phyloP scores from a whole-genome alignment of 2,888 invertebrate species.

The Drosophila basisetae region DNA sequence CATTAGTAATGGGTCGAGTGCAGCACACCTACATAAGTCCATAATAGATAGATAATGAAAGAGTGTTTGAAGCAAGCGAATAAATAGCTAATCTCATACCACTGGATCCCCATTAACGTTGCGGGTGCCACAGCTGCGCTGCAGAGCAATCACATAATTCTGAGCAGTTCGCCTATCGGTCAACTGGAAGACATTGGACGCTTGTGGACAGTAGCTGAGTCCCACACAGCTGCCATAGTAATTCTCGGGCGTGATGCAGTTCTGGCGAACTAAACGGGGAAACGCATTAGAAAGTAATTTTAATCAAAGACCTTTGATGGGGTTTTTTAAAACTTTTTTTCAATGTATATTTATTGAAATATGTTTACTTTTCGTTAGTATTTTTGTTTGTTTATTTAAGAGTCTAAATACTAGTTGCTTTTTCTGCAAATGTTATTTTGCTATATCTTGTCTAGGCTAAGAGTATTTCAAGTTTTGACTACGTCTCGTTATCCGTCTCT shows the following conservation, averaged over 20 bases:
- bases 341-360: not conserved
- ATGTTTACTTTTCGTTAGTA: not conserved
- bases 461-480: conserved; percentile 5
- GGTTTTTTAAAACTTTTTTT: not conserved
- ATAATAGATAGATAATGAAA: conserved; percentile 7
- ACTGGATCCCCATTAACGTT: conserved; percentile 82
- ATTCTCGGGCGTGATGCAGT: conserved; percentile 83
- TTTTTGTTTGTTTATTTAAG: not conserved
- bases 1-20: conserved; percentile 64
- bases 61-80: not conserved
- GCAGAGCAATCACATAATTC: conserved; percentile 77
- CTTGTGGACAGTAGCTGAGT: conserved; percentile 80
- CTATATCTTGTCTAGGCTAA: not conserved
- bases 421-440: not conserved
- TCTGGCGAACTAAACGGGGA: conserved; percentile 56
- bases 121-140: conserved; percentile 82
- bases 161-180: conserved; percentile 68
- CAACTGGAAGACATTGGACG: conserved; percentile 74
- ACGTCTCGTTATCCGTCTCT: not conserved
- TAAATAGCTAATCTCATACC: conserved; percentile 60
- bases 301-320: not conserved
- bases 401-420: not conserved
- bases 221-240: conserved; percentile 81
- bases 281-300: not conserved
- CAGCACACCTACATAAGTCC: conserved; percentile 76